Evolutionary conservation across 2,888 invertebrate genomes (phyloP), one percentile per base, ranked within the genome.

Genomic region (Microdon myrmicae): DNA sequence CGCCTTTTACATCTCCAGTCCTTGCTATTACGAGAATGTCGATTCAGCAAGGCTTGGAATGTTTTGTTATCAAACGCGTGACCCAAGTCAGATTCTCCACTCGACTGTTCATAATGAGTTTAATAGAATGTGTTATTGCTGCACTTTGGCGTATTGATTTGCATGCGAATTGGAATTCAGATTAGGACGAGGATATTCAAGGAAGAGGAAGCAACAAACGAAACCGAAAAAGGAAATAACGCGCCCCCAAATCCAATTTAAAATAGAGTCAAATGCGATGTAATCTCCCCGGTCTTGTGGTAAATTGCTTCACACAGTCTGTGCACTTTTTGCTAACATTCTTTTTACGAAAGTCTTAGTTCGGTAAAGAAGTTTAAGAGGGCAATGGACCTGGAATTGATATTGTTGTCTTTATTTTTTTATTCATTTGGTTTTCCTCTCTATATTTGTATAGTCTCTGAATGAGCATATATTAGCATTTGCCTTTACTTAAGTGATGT

Each of bases 101-200:
- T 73, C 74, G 71, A 74, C 72, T 74, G 74, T 73, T 74, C 71
- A 71, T 73, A 75, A 76, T 77, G 75, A 77, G 75, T 74, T 75
- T 76, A 76, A 77, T 77, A 76, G 77, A 74, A 72, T 75, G 74
- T 75, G 74, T 75, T 77, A 64, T 64, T 64, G 64, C 51, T 64
- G 58, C 64, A 64, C 58, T 58, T 64, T 41, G 19, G 26, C 31
- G 41, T 64, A 64, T 64, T 58, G 64, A 64, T 64, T 64, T 64
- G 64, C 64, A 64, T 64, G 45, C 37, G 51, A 64, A 64, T 47
- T 51, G 25, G 25, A 53, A 53, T 53, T 31, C 44, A 38, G 38
- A 6, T 37, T 8, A 9, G 49, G 37, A 35, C 37, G 16, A 25
- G n/a, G n/a, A n/a, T n/a, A n/a, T n/a, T n/a, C n/a, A n/a, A n/a